A percentile compares a stretch with the other conserved stretches of the same genome.
Evolutionary conservation across 2,888 invertebrate species (phyloP).

Genomic region (Flexamia atlantica): DNA sequence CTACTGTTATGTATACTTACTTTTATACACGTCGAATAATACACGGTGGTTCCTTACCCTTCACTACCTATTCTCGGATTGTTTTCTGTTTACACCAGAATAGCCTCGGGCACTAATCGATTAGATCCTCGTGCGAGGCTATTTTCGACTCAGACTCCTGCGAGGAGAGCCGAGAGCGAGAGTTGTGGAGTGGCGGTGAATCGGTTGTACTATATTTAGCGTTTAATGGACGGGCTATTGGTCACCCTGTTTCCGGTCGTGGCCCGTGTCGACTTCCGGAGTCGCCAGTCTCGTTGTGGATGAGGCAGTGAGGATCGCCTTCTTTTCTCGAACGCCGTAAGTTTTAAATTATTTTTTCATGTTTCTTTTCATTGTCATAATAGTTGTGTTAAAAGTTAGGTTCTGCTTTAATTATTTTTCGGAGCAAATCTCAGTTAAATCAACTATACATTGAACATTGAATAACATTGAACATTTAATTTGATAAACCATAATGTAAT

Average conservation of each 20-base stretch:
- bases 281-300: background rate
- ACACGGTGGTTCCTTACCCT: too few species aligned
- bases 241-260: constrained; percentile 31
- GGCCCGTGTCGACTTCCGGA: constrained; percentile 12
- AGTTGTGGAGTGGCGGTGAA: background rate
- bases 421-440: too few species aligned
- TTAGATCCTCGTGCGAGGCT: constrained; percentile 15
- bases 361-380: too few species aligned
- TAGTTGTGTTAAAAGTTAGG: too few species aligned
- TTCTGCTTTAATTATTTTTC: too few species aligned
- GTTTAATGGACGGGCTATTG: constrained; percentile 32
- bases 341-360: background rate
- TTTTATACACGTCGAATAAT: too few species aligned
- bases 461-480: too few species aligned
- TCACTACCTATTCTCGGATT: too few species aligned
- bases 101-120: constrained; percentile 7
- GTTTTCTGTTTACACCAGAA: constrained; percentile 2
- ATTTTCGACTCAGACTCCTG: constrained; percentile 2
- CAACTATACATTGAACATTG: too few species aligned
- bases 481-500: too few species aligned
- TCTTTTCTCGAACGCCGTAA: constrained; percentile 1
- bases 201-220: constrained; percentile 41
- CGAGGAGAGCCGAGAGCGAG: constrained; percentile 6
- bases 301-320: background rate
- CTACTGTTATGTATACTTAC: too few species aligned